These are phyloP conservation scores for Hypolimnas misippus DNA, from an alignment of 2,888 invertebrate genomes.

Conservation along the genomic window DNA sequence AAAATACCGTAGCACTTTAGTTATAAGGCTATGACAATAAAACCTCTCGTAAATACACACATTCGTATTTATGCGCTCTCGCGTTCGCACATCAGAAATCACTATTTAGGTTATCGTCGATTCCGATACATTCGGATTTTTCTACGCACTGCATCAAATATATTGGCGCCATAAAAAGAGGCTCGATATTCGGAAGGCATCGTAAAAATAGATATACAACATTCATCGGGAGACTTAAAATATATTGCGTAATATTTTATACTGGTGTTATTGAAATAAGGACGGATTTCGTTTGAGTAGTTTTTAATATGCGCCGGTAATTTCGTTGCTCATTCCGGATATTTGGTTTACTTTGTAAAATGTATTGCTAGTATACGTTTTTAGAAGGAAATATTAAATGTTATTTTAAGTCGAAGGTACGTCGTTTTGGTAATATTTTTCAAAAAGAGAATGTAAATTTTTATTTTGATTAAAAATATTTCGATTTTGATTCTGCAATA, in stretches of 20 bases:
- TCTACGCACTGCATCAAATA: constrained; percentile 70
- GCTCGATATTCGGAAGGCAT: constrained; percentile 56
- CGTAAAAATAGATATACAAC: constrained; percentile 77
- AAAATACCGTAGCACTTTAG: constrained; percentile 27
- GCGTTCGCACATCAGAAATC: constrained; percentile 60
- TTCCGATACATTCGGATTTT: constrained; percentile 68
- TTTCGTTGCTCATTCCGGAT: not conserved
- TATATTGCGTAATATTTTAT: constrained; percentile 21
- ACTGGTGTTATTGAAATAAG: constrained; percentile 19
- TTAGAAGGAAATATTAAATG: not conserved
- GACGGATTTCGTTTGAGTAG: constrained; percentile 1
- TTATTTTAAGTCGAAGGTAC: too few relatives aligned
- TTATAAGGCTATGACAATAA: constrained; percentile 40
- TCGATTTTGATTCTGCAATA: too few relatives aligned
- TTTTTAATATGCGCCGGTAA: not conserved
- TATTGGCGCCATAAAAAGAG: constrained; percentile 74
- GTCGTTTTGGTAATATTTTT: too few relatives aligned
- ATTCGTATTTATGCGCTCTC: constrained; percentile 59
- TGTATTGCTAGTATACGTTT: not conserved
- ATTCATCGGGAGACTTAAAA: constrained; percentile 27
- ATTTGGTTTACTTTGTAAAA: not conserved
- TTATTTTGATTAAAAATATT: too few relatives aligned
- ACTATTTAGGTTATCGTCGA: constrained; percentile 70
- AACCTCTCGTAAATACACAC: constrained; percentile 42
- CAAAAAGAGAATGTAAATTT: too few relatives aligned